phyloP scores from a whole-genome alignment of 2,888 invertebrate species.

The Amiota mariae region DNA sequence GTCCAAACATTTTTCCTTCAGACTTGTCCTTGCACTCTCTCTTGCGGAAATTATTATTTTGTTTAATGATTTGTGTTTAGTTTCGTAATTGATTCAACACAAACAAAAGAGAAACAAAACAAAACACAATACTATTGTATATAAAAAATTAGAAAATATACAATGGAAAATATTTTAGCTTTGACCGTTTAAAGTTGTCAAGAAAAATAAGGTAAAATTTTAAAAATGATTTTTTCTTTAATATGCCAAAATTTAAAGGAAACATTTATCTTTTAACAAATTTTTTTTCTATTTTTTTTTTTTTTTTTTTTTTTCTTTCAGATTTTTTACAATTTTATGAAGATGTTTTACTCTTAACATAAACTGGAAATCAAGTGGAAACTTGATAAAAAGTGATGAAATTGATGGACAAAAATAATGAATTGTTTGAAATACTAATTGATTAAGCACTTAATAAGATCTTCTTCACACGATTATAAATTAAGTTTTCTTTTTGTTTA shows the following conservation, averaged over 20 bases:
- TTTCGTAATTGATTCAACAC: constrained; percentile 58
- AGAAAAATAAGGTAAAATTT: constrained; percentile 45
- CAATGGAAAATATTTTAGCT: background rate
- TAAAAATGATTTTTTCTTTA: no score
- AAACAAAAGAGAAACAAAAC: constrained; percentile 33
- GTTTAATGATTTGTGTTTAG: constrained; percentile 68
- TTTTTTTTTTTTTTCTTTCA: background rate
- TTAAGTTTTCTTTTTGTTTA: no score
- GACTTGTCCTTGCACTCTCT: constrained; percentile 24
- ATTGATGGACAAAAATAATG: no score
- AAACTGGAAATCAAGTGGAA: no score
- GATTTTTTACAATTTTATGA: no score
- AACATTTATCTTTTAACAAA: no score
- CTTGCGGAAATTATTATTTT: constrained; percentile 67
- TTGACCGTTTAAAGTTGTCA: constrained; percentile 48
- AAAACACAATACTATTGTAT: background rate
- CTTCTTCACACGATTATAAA: no score
- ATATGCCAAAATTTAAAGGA: no score
- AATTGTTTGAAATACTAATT: no score
- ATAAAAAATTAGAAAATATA: background rate
- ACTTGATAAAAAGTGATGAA: no score
- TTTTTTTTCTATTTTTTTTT: background rate
- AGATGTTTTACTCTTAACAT: no score
- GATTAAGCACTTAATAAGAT: no score
- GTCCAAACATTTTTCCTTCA: constrained; percentile 37